Conservation (phyloP, 2,113 vertebrate genomes). For the Archilochus colubris region DNA sequence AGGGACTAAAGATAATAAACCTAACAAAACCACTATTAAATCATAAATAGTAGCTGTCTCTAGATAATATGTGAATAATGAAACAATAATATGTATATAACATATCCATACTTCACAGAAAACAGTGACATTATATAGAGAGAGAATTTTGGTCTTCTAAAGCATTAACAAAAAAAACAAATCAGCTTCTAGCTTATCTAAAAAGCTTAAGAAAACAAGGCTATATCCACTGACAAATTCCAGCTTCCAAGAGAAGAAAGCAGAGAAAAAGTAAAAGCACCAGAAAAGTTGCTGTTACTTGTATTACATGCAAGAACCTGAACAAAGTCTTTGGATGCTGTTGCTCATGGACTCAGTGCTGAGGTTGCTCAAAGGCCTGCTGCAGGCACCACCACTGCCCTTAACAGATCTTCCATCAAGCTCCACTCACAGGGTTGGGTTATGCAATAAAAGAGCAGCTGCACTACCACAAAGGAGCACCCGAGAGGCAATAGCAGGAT, state of each 20-base stretch:
- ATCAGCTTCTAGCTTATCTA: background rate
- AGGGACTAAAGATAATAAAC: background rate
- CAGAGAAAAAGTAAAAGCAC: background rate
- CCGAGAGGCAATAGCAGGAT: too few species aligned
- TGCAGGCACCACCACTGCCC: background rate
- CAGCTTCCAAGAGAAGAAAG: background rate
- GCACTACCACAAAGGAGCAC: background rate
- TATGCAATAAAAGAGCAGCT: background rate
- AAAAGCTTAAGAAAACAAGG: background rate
- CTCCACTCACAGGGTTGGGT: background rate
- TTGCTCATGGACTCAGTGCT: background rate
- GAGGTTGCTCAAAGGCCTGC: background rate
- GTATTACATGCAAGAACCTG: background rate
- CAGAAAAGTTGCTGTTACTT: background rate
- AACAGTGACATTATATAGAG: background rate
- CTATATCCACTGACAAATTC: background rate
- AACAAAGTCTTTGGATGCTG: background rate
- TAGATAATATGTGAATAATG: background rate
- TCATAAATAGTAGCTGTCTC: background rate
- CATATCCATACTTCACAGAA: background rate
- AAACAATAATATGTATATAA: background rate
- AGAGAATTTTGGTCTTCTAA: background rate
- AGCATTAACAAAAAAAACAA: background rate
- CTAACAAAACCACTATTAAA: background rate
- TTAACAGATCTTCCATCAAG: background rate